A percentile compares a stretch with the other conserved stretches of the same genome.
These are phyloP conservation scores for Pristionchus japonicus DNA, from an alignment of 2,888 invertebrate species.

Conservation along the genomic window DNA sequence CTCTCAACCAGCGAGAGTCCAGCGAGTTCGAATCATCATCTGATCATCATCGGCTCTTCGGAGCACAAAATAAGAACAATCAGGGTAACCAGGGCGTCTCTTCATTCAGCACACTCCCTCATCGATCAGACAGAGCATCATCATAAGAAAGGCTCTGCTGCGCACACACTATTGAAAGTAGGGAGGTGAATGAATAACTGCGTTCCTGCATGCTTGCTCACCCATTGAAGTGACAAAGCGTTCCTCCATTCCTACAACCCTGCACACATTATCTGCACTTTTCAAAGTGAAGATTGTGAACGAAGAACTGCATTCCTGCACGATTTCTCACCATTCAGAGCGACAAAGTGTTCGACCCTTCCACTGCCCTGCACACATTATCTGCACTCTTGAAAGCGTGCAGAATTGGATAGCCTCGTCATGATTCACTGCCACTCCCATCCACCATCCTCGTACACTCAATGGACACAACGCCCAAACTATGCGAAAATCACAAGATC, in stretches of 20 bases:
- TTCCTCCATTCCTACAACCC: too few species aligned
- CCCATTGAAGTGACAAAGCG: too few species aligned
- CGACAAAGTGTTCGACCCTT: background rate
- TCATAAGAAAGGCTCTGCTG: background rate
- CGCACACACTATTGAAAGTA: too few species aligned
- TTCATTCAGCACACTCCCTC: background rate
- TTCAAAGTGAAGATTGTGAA: background rate
- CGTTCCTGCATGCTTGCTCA: too few species aligned
- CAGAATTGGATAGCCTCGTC: background rate
- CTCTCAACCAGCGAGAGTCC: background rate
- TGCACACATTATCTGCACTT: background rate
- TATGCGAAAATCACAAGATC: background rate
- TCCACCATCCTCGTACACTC: background rate
- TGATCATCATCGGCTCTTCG: background rate
- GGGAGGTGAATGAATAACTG: too few species aligned
- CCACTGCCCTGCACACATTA: background rate
- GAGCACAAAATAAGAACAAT: background rate
- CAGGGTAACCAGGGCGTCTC: background rate
- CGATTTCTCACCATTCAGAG: too few species aligned
- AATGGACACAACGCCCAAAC: background rate
- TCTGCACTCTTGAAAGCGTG: background rate
- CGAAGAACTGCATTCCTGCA: too few species aligned
- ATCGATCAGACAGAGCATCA: background rate
- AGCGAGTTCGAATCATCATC: background rate
- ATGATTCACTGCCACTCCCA: background rate